These are phyloP conservation scores for Pentalonia nigronervosa DNA, from an alignment of 1,140 invertebrate species.

Conservation along the genomic window DNA sequence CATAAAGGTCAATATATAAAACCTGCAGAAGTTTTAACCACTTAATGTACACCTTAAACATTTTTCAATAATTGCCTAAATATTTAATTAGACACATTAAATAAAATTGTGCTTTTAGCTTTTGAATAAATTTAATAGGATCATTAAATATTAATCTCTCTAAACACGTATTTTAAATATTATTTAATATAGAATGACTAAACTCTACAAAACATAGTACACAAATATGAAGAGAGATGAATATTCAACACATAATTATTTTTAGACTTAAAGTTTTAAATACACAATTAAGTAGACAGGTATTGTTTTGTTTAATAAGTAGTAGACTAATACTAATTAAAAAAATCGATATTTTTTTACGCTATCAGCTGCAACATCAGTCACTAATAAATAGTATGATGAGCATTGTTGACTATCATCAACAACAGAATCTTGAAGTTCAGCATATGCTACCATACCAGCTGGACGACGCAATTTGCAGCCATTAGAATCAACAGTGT, in stretches of 20 bases:
- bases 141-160: background rate
- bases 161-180: background rate
- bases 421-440: background rate
- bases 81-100: background rate
- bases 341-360: slow-evolving; percentile 24
- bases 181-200: background rate
- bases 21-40: background rate
- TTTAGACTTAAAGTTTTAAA: background rate
- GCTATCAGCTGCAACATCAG: background rate
- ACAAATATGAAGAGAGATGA: background rate
- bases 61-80: background rate
- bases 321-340: slow-evolving; percentile 6
- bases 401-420: background rate
- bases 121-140: slow-evolving; percentile 19
- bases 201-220: slow-evolving; percentile 5
- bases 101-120: slow-evolving; percentile 15
- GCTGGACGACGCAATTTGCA: slow-evolving; percentile 37
- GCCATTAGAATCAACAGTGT: slow-evolving; percentile 9
- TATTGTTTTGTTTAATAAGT: background rate
- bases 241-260: background rate
- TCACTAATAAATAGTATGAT: slow-evolving; percentile 20
- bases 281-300: slow-evolving; percentile 31
- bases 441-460: background rate
- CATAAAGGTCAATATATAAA: background rate
- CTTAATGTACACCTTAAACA: background rate